These are phyloP conservation scores for Leptinotarsa haldemani DNA, from an alignment of 2,888 invertebrate genomes.

Conservation along the genomic window DNA sequence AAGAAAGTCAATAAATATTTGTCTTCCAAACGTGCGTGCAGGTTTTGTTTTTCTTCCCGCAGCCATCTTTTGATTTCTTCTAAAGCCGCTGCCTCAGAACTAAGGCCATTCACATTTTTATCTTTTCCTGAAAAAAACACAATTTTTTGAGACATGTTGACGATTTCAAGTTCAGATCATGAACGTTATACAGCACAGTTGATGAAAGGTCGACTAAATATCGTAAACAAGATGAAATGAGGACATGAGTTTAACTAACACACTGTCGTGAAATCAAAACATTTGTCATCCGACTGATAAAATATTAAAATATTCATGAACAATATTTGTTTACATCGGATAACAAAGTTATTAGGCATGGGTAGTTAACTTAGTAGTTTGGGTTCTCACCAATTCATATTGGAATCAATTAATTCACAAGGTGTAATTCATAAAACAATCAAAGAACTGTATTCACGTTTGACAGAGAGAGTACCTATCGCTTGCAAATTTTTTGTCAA, in stretches of 20 bases:
- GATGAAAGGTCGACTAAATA: background rate
- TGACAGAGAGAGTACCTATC: too few relatives aligned
- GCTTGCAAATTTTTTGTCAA: too few relatives aligned
- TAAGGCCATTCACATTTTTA: conserved; percentile 55
- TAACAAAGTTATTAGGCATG: too few relatives aligned
- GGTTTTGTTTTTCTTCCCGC: conserved; percentile 62
- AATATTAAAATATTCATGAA: background rate
- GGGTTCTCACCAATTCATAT: too few relatives aligned
- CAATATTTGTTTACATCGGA: too few relatives aligned
- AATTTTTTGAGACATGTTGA: background rate
- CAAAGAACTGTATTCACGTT: too few relatives aligned
- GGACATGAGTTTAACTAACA: background rate
- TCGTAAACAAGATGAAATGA: background rate
- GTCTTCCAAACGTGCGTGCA: conserved; percentile 66
- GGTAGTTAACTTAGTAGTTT: too few relatives aligned
- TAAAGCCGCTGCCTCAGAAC: conserved; percentile 52
- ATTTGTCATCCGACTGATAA: background rate
- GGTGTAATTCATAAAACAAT: too few relatives aligned
- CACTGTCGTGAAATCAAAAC: background rate
- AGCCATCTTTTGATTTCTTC: conserved; percentile 67
- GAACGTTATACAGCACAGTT: background rate
- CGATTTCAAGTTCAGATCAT: background rate
- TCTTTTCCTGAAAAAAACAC: conserved; percentile 10
- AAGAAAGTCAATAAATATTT: conserved; percentile 69
- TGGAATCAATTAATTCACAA: too few relatives aligned